Conservation (phyloP, 2,888 invertebrate species). For the Lasioglossum oenotherae region DNA sequence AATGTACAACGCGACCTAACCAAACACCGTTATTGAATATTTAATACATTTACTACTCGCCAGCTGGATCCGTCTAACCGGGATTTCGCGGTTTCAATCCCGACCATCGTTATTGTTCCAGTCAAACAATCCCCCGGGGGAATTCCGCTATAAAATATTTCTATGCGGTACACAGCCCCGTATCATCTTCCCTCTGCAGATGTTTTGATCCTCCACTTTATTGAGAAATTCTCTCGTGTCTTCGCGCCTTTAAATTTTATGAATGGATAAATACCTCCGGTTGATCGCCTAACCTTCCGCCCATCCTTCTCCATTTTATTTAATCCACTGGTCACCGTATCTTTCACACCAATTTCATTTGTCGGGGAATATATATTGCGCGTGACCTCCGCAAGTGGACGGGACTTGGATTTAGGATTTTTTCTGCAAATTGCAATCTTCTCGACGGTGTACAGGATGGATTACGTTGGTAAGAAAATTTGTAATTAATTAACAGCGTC, state of each 20-base stretch:
- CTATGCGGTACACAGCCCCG: background rate
- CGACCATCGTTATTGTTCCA: background rate
- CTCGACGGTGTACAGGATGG: background rate
- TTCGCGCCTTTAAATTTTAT: background rate
- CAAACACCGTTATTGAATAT: background rate
- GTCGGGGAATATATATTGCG: background rate
- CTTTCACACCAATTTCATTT: background rate
- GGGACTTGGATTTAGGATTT: background rate
- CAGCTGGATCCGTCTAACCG: background rate
- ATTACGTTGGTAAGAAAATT: no score
- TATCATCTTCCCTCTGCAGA: background rate
- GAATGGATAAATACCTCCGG: background rate
- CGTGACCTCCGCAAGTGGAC: background rate
- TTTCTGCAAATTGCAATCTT: background rate
- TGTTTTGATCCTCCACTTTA: background rate
- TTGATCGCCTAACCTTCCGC: background rate
- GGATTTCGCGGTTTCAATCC: background rate
- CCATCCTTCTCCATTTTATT: background rate
- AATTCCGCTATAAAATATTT: background rate
- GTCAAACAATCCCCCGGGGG: background rate
- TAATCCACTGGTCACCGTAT: background rate
- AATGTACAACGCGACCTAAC: background rate
- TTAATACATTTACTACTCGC: background rate
- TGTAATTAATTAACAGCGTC: no score
- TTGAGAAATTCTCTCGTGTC: background rate